A percentile compares a stretch with the other conserved stretches of the same genome.
These are phyloP conservation scores for Gnathonemus longibarbis DNA, from an alignment of 2,113 vertebrate genomes.

Conservation along the genomic window DNA sequence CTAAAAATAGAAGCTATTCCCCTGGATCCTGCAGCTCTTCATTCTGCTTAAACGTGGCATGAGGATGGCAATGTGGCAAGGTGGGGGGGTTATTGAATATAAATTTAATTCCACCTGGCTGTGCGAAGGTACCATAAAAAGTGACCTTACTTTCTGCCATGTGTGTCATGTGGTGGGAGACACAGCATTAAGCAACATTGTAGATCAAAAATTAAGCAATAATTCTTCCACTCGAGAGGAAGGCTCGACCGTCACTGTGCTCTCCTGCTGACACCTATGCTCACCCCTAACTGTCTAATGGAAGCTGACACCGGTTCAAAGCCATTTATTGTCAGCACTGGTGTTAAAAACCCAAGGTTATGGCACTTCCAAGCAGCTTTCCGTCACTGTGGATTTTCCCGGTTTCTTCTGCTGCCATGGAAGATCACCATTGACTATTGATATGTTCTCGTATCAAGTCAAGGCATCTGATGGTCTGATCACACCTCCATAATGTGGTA, in stretches of 20 bases:
- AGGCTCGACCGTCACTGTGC: conserved; percentile 38
- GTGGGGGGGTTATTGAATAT: conserved; percentile 30
- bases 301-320: conserved; percentile 34
- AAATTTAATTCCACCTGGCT: conserved; percentile 61
- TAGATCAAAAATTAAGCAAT: conserved; percentile 41
- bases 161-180: conserved; percentile 39
- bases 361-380: conserved; percentile 28
- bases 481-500: background rate
- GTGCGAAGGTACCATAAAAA: conserved; percentile 45
- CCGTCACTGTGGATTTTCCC: conserved; percentile 19
- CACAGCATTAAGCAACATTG: conserved; percentile 31
- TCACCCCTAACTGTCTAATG: conserved; percentile 37
- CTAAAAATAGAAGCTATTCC: background rate
- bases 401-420: background rate
- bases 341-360: conserved; percentile 35
- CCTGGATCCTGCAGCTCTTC: background rate
- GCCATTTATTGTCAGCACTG: conserved; percentile 32
- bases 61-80: conserved; percentile 8
- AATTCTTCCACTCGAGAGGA: conserved; percentile 39
- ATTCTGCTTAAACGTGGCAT: background rate
- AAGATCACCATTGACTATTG: conserved; percentile 2
- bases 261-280: conserved; percentile 39
- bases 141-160: conserved; percentile 48
- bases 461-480: background rate
- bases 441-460: background rate